These are phyloP conservation scores for Scylla paramamosain DNA, from an alignment of 1,140 invertebrate species.

Conservation along the genomic window DNA sequence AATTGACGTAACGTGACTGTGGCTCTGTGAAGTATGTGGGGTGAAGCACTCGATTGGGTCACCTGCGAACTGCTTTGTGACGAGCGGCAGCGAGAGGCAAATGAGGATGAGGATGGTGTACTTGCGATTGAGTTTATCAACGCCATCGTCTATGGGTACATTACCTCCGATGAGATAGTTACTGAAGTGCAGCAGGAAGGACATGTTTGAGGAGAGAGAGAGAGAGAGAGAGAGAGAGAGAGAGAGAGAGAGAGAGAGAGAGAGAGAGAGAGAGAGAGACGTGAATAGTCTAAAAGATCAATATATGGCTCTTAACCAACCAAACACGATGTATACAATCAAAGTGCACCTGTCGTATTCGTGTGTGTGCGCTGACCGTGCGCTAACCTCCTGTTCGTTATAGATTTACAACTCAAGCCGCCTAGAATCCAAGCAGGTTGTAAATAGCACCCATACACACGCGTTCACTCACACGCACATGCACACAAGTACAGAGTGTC, in stretches of 20 bases:
- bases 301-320: neutral
- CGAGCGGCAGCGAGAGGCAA: constrained; percentile 82
- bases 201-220: constrained; percentile 76
- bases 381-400: neutral
- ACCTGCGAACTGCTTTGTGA: constrained; percentile 83
- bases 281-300: neutral
- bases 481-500: too few species aligned
- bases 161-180: constrained; percentile 80
- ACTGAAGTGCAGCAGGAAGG: constrained; percentile 80
- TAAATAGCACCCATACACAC: neutral
- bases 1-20: constrained; percentile 80
- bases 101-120: constrained; percentile 83
- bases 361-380: neutral
- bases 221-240: constrained; percentile 47
- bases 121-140: constrained; percentile 83
- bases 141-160: constrained; percentile 83
- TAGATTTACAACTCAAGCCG: neutral
- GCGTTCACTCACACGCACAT: neutral
- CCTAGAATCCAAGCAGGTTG: neutral
- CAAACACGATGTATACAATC: neutral
- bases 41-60: constrained; percentile 83
- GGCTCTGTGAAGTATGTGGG: constrained; percentile 81
- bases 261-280: constrained; percentile 33
- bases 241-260: constrained; percentile 43
- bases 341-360: neutral